Conservation (phyloP, 2,888 invertebrate genomes). For the Balanococcus diminutus region DNA sequence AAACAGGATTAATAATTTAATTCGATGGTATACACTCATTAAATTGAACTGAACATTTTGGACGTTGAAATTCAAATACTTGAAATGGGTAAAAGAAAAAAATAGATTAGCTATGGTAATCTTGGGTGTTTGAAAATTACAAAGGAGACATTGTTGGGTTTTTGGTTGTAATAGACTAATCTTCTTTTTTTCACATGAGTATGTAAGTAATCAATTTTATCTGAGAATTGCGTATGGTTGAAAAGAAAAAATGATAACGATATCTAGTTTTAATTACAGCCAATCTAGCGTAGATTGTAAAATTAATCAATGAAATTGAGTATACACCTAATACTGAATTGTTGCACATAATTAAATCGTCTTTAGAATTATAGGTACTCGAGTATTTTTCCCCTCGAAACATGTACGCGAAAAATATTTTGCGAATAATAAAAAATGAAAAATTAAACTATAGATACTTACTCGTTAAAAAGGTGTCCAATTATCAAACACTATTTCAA, state of each 20-base stretch:
- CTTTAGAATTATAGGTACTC: too few species aligned
- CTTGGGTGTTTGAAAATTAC: not conserved
- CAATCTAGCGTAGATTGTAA: too few species aligned
- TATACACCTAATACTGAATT: too few species aligned
- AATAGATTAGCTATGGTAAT: not conserved
- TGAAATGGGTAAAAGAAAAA: not conserved
- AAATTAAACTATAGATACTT: too few species aligned
- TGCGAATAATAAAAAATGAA: too few species aligned
- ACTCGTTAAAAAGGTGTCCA: not conserved
- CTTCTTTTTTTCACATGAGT: not conserved
- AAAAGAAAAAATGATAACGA: not conserved
- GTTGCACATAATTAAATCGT: too few species aligned
- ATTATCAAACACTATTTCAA: not conserved
- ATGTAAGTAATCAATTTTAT: not conserved
- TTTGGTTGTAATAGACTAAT: not conserved
- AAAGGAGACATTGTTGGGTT: not conserved
- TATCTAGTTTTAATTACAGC: not conserved
- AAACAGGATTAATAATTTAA: not conserved
- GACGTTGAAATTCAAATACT: not conserved
- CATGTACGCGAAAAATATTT: too few species aligned
- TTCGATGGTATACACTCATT: not conserved
- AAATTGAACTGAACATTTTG: not conserved
- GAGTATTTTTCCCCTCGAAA: too few species aligned
- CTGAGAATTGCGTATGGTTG: not conserved
- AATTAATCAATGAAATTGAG: too few species aligned